These are phyloP conservation scores for Rhinichthys klamathensis DNA, from an alignment of 2,113 vertebrate species.

Conservation along the genomic window DNA sequence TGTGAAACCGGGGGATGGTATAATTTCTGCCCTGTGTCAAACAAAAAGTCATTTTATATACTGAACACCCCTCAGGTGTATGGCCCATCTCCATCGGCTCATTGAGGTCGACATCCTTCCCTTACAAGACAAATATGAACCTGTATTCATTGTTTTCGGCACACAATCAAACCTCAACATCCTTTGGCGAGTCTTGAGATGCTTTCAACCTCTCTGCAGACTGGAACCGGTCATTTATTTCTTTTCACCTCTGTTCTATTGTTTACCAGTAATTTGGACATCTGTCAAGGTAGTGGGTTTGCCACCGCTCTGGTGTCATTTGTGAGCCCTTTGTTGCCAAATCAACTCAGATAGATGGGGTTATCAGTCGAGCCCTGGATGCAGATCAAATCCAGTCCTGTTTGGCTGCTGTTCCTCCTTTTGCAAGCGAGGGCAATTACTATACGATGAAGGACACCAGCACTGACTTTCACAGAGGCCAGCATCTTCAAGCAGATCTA, in stretches of 20 bases:
- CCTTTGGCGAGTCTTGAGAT: conserved; percentile 51
- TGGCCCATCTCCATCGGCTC: background rate
- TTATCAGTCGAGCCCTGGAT: conserved; percentile 56
- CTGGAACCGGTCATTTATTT: conserved; percentile 66
- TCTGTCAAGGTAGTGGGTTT: conserved; percentile 71
- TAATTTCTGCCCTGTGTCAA: background rate
- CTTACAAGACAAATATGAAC: background rate
- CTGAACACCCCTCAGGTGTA: background rate
- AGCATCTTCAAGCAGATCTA: background rate
- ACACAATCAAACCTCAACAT: background rate
- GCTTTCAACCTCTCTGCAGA: conserved; percentile 45
- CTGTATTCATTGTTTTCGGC: background rate
- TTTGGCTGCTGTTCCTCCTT: conserved; percentile 57
- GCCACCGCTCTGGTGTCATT: conserved; percentile 65
- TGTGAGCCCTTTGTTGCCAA: conserved; percentile 61
- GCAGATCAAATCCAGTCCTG: conserved; percentile 47
- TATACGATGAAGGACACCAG: conserved; percentile 29
- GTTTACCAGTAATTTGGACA: conserved; percentile 74
- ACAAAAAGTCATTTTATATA: background rate
- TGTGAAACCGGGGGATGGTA: background rate
- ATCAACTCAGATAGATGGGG: conserved; percentile 63
- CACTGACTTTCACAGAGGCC: conserved; percentile 2
- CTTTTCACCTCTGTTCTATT: conserved; percentile 55
- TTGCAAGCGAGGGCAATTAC: conserved; percentile 59
- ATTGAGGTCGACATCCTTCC: background rate